Percentiles rank a stretch among this genome's conserved stretches.
Evolutionary conservation across 2,113 vertebrate species (phyloP).

Genomic region (Solea senegalensis): DNA sequence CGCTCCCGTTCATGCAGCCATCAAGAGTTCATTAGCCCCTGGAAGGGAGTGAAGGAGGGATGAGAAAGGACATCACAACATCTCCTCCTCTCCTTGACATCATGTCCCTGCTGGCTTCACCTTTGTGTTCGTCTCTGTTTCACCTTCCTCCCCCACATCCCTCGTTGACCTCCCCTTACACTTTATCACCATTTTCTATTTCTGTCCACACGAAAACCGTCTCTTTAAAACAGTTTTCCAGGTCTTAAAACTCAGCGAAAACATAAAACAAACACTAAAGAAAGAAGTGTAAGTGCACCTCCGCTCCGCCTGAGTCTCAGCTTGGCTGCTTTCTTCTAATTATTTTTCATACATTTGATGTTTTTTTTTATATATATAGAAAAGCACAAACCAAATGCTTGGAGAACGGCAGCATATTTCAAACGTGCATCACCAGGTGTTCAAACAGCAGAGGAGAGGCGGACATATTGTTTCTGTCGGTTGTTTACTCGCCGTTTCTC

Average conservation of each 20-base stretch:
- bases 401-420: constrained; percentile 27
- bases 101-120: too few relatives aligned
- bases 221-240: not conserved
- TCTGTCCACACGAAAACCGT: not conserved
- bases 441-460: constrained; percentile 35
- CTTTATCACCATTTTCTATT: too few relatives aligned
- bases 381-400: constrained; percentile 1
- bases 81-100: not conserved
- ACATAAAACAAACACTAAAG: too few relatives aligned
- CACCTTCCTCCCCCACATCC: too few relatives aligned
- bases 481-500: constrained; percentile 46
- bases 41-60: constrained; percentile 37
- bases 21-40: constrained; percentile 75
- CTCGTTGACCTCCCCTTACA: too few relatives aligned
- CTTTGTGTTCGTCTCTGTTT: too few relatives aligned
- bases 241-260: not conserved
- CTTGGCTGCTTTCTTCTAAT: not conserved
- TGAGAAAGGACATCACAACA: constrained; percentile 21
- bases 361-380: not conserved
- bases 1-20: constrained; percentile 49
- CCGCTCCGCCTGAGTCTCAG: not conserved
- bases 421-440: constrained; percentile 27
- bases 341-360: not conserved
- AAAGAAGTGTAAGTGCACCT: not conserved
- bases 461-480: constrained; percentile 52